Evolutionary conservation across 2,113 vertebrate species (phyloP), one percentile per base, ranked within the genome.

Genomic region (Syngnathus scovelli): DNA sequence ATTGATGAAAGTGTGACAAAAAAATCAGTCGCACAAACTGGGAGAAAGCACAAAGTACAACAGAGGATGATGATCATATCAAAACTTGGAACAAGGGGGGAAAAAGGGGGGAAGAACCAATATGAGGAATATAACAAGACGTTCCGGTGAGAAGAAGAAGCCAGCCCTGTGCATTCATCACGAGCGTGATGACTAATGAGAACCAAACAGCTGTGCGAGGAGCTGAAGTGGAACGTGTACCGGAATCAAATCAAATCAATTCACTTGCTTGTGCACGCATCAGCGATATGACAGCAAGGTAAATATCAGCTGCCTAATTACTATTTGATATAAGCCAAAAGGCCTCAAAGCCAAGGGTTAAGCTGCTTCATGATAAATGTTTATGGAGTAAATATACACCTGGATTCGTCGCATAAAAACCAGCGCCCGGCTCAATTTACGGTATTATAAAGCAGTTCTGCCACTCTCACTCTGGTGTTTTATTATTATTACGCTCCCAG

Each of bases 311-410:
- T 66, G 68, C 55, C 16, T 36, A 69, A 19, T 46, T 63, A 67
- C 1, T 69, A 54, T 61, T 71, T 55, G 37, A 0, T 66, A 67
- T 16, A 51, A 61, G 52, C 38, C 2, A 2, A 67, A 63, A 66
- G 52, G 18, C 61, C 36, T 68, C 23, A 67, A 67, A 44, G 43
- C 56, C 49, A 4, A 52, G 19, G 54, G n/a, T 71, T 79, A 65
- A 73, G 43, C 64, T 60, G 33, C 51, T 66, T 65, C 62, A 56
- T 74, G 66, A 70, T 63, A 78, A 23, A 71, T 59, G 23, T 54
- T 70, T 41, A 83, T 72, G 43, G 62, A 63, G 63, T 61, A 71
- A 74, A 82, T 78, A 75, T 27, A 67, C 72, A 81, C 73, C 68
- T 69, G 61, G 61, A 58, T 75, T 78, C 62, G 74, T 78, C 36